Base-by-base conservation (phyloP, 2,113 vertebrate species). In the Bufo gargarizans region DNA sequence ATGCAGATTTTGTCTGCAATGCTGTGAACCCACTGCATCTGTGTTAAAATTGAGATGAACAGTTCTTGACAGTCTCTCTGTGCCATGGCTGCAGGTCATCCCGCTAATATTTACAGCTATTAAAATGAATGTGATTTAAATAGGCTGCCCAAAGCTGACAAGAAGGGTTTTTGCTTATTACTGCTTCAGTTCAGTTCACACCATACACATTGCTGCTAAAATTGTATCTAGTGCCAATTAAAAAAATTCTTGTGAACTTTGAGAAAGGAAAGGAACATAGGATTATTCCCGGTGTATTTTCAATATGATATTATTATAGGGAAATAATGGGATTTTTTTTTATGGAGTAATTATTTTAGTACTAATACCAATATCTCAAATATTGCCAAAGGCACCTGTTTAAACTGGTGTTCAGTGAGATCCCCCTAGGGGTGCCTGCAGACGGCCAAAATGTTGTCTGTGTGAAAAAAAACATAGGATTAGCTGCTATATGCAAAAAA, bases 71-170 rank as follows among this genome's bases (percentile, higher is more conserved):
- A 86, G 74, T 78, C 79, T 86, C 61, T 86, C 58, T 67, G 47
- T 79, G 74, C 85, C 59, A 86, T 45, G n/a, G 74, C 85, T 86
- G 59, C 76, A 53, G 85, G 85, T 86, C 85, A 86, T 86, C 74
- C 58, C 69, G 85, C 45, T 77, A 59, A 86, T 67, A 77, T 86
- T 78, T 86, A 79, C 85, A 86, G 85, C 85, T 67, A 78, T 86
- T 86, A 86, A 77, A 86, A 55, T 86, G n/a, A 79, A 86, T 63
- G 74, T 43, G 76, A 65, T 86, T 86, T 47, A 86, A 50, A 86
- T 63, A 77, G 72, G 58, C 53, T 65, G 74, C 59, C 69, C n/a
- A n/a, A 33, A 86, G 74, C 85, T 53, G 85, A 12, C 74, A 56
- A 77, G 74, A 86, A 86, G 61, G 53, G 76, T 50, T 58, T 77